Conservation (phyloP, 2,888 invertebrate species). For the Ormyrus labotus region DNA sequence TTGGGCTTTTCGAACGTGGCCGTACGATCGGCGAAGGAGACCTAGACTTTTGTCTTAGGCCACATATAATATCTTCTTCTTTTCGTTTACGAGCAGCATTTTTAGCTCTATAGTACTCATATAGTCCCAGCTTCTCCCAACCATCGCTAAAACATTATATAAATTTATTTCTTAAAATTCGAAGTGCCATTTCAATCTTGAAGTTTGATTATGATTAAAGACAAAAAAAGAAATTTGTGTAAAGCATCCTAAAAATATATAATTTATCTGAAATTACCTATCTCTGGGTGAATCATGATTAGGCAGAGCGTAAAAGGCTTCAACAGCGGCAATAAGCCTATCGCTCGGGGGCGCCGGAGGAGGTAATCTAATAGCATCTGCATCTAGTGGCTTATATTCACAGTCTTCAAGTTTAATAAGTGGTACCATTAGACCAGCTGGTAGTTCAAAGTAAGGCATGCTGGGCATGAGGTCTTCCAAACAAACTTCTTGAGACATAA, state of each 20-base stretch:
- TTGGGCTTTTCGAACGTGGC: slow-evolving; percentile 83
- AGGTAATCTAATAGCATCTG: slow-evolving; percentile 92
- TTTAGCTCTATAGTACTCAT: slow-evolving; percentile 98
- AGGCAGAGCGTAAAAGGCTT: slow-evolving; percentile 96
- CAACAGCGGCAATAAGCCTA: slow-evolving; percentile 92
- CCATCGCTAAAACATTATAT: slow-evolving; percentile 84
- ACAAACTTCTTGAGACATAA: slow-evolving; percentile 74
- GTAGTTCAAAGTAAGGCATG: slow-evolving; percentile 96
- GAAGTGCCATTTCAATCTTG: background rate
- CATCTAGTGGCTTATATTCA: slow-evolving; percentile 92
- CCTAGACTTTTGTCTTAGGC: slow-evolving; percentile 83
- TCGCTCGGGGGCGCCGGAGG: slow-evolving; percentile 97
- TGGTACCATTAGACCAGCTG: slow-evolving; percentile 98
- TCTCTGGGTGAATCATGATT: slow-evolving; percentile 96
- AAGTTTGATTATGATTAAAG: too few species aligned
- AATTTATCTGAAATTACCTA: slow-evolving; percentile 78
- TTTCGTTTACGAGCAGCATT: slow-evolving; percentile 92
- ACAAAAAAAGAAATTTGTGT: too few species aligned
- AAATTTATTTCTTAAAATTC: slow-evolving; percentile 6
- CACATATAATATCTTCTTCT: slow-evolving; percentile 87
- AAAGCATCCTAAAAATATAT: background rate
- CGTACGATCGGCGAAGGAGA: slow-evolving; percentile 89
- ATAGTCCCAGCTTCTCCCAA: slow-evolving; percentile 98
- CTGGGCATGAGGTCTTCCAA: slow-evolving; percentile 90
- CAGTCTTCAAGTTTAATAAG: slow-evolving; percentile 94